Evolutionary conservation across 2,888 invertebrate species (phyloP).

Genomic region (Stenoptilia bipunctidactyla): DNA sequence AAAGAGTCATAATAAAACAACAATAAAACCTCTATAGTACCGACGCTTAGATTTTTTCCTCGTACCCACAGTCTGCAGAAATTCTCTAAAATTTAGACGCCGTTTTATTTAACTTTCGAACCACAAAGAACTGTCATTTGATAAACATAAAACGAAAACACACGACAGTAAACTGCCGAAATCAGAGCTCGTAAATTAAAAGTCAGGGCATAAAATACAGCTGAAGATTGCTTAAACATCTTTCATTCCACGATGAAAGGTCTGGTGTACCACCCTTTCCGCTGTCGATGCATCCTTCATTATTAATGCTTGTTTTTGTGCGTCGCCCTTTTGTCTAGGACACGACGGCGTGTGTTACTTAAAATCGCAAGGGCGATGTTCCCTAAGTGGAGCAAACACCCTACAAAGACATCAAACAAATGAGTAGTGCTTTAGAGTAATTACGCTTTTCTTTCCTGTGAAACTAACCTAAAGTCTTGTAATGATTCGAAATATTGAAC

Average conservation of each 20-base stretch:
- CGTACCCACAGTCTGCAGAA: background rate
- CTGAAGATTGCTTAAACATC: background rate
- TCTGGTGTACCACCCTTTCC: conserved; percentile 36
- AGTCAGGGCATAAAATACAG: too few species aligned
- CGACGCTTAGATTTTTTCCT: background rate
- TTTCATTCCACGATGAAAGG: conserved; percentile 38
- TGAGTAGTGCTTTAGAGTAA: conserved; percentile 71
- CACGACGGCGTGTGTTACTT: conserved; percentile 57
- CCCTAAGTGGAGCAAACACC: conserved; percentile 68
- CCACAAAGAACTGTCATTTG: too few species aligned
- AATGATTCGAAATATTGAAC: too few species aligned
- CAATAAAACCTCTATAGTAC: background rate
- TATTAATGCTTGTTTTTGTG: conserved; percentile 67
- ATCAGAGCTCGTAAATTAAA: too few species aligned
- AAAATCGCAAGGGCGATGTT: conserved; percentile 61
- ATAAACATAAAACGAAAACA: too few species aligned
- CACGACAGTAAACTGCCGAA: too few species aligned
- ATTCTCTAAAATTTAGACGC: background rate
- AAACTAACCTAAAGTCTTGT: too few species aligned
- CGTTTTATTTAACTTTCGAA: background rate
- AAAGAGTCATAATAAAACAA: background rate
- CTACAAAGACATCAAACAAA: conserved; percentile 72
- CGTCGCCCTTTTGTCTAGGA: conserved; percentile 57
- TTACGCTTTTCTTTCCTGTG: conserved; percentile 41
- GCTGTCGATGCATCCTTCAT: conserved; percentile 54